Conservation (phyloP, 92 coral and sea anemone species). For the Muricea muricata region DNA sequence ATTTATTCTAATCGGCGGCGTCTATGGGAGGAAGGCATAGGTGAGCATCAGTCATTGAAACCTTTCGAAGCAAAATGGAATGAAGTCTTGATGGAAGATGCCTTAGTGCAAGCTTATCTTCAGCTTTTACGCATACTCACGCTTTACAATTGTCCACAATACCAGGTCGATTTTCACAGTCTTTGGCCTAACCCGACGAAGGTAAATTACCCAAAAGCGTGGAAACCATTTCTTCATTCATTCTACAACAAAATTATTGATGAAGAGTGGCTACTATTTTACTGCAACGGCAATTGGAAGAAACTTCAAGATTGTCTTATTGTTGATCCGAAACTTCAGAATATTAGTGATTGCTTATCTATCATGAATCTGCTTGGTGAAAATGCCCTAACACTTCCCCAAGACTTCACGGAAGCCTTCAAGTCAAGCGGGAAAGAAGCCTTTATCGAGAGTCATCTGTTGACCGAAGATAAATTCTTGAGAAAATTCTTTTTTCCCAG, state of each 20-base stretch:
- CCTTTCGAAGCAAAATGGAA: conserved; percentile 88
- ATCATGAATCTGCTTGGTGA: conserved; percentile 57
- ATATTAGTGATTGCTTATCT: conserved; percentile 70
- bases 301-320: conserved; percentile 69
- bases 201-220: conserved; percentile 64
- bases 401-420: conserved; percentile 72
- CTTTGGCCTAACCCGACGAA: conserved; percentile 83
- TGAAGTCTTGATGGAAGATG: conserved; percentile 76
- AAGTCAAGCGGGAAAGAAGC: conserved; percentile 9
- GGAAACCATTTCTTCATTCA: conserved; percentile 73
- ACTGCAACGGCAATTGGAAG: conserved; percentile 79
- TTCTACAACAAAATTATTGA: conserved; percentile 70
- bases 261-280: conserved; percentile 55
- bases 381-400: conserved; percentile 73
- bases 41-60: conserved; percentile 46
- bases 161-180: conserved; percentile 51
- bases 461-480: conserved; percentile 82
- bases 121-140: conserved; percentile 60
- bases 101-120: conserved; percentile 68
- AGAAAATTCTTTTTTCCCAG: conserved; percentile 73
- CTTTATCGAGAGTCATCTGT: conserved; percentile 58
- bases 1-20: conserved; percentile 85
- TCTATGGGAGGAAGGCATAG: conserved; percentile 77
- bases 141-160: conserved; percentile 41
- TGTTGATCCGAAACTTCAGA: conserved; percentile 74